phyloP scores from a whole-genome alignment of 1,140 invertebrate species.

The Drosophila murphyi region DNA sequence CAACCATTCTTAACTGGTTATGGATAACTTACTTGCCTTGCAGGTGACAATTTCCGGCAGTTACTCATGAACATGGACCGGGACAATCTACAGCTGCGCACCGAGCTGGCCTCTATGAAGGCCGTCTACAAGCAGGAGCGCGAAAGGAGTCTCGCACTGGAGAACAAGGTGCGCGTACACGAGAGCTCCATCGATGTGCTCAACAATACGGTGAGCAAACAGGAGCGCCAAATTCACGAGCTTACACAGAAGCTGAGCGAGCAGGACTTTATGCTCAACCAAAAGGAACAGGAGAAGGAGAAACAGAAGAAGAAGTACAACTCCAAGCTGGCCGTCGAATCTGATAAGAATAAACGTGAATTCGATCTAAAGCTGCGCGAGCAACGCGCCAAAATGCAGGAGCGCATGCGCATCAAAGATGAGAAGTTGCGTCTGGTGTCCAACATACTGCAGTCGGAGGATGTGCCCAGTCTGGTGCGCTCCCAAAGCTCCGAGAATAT shows the following conservation, averaged over 20 bases:
- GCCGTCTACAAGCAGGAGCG: constrained; percentile 88
- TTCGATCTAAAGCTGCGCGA: constrained; percentile 88
- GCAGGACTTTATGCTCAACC: constrained; percentile 89
- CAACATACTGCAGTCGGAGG: constrained; percentile 83
- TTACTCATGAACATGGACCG: constrained; percentile 88
- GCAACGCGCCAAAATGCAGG: constrained; percentile 88
- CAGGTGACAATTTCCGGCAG: constrained; percentile 88
- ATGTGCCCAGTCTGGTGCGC: constrained; percentile 66
- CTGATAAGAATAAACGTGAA: constrained; percentile 89
- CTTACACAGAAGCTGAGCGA: constrained; percentile 86
- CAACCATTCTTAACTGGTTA: no score
- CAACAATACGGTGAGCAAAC: constrained; percentile 86
- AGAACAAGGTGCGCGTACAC: constrained; percentile 86
- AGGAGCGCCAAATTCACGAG: constrained; percentile 72
- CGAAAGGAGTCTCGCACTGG: constrained; percentile 85
- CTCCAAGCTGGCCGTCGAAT: constrained; percentile 89
- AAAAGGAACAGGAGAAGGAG: constrained; percentile 90
- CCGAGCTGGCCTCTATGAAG: constrained; percentile 88
- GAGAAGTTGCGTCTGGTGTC: constrained; percentile 85
- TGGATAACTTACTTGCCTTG: constrained; percentile 17
- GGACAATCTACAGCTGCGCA: constrained; percentile 87
- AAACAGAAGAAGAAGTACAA: constrained; percentile 90
- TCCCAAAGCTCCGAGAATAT: constrained; percentile 77
- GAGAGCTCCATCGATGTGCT: constrained; percentile 86
- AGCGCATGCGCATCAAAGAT: constrained; percentile 86